Base-by-base conservation (phyloP, 1,140 invertebrate species). In the Zaprionus africanus region DNA sequence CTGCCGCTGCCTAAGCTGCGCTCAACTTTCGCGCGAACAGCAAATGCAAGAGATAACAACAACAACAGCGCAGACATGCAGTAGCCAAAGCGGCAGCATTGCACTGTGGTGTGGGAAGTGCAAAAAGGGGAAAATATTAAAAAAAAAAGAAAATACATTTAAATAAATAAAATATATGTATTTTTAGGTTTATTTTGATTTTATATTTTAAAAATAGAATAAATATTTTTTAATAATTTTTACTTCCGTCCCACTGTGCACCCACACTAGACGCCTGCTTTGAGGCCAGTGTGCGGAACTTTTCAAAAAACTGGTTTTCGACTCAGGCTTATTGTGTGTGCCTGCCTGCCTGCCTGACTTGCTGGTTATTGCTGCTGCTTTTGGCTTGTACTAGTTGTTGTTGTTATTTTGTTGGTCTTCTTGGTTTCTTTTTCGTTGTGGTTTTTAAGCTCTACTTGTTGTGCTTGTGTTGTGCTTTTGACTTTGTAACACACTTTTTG, bases 401-500 rank as follows among this genome's bases (percentile, higher is more conserved):
- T 59, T 51, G 46, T 46, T 46, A n/a, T 17, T 38, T 60, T 72
- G 78, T 43, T 83, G 78, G 51, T 81, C 71, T 84, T 88, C 81
- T 76, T 78, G 81, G 79, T 85, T 77, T 90, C 76, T 90, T 90
- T 76, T 85, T 75, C 67, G 61, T 58, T 63, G 76, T 81, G 85
- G 73, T 64, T 77, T 83, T 90, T 78, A 72, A 85, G 85, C 85
- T 90, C 81, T 85, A 82, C 85, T 90, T 82, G 85, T 75, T 82
- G 76, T 81, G 75, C 46, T 49, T 57, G 65, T 69, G 68, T 71
- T 81, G 81, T 87, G 78, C 78, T 76, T 90, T 81, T 88, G 85
- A 90, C 85, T 90, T 90, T 90, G 85, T 90, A 90, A 90, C 85
- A 90, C 81, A 90, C 72, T 82, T 90, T 90, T 88, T 82, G 71